Evolutionary conservation across 2,797 vertebrate genomes (phyloP).

Genomic region (Strix occidentalis): DNA sequence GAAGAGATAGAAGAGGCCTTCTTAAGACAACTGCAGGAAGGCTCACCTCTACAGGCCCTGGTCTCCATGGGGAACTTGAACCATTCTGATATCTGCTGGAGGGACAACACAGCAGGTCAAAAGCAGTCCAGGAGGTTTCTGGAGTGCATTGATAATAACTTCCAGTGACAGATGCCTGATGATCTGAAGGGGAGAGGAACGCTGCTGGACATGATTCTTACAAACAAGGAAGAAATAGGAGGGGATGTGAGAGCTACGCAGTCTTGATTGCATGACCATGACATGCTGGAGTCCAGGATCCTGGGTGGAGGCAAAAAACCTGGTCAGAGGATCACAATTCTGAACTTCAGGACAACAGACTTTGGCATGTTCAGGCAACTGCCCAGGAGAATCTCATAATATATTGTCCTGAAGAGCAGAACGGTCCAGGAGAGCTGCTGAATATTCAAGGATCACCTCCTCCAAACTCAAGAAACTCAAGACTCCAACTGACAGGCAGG

Average conservation of each 20-base stretch:
- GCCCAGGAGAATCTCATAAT: background rate
- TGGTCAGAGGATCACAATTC: background rate
- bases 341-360: background rate
- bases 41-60: background rate
- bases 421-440: background rate
- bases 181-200: background rate
- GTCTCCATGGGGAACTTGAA: background rate
- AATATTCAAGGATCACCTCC: background rate
- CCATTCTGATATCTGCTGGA: background rate
- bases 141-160: background rate
- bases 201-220: background rate
- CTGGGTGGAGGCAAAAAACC: background rate
- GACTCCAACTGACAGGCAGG: background rate
- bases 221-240: background rate
- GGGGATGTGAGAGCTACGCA: too few species aligned
- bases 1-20: background rate
- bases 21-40: background rate
- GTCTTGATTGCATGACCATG: background rate
- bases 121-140: background rate
- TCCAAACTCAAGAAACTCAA: background rate
- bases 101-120: background rate
- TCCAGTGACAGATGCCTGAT: background rate
- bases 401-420: background rate
- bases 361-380: background rate
- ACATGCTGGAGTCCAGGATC: background rate